These are phyloP conservation scores for Menidia beryllina DNA, from an alignment of 2,113 vertebrate species.

Conservation along the genomic window DNA sequence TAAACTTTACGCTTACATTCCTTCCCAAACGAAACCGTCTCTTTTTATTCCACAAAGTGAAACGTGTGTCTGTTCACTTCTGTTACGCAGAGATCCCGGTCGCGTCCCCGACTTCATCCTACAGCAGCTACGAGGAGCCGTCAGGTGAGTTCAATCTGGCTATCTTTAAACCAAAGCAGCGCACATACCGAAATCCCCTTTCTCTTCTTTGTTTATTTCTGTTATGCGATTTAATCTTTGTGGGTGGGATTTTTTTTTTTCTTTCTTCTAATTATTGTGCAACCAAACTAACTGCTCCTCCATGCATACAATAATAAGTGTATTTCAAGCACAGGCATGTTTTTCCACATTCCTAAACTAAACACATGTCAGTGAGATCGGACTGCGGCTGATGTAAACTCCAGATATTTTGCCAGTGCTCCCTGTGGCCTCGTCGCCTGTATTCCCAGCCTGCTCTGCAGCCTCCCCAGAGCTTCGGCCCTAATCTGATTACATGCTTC, in stretches of 20 bases:
- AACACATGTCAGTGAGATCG: slow-evolving; percentile 43
- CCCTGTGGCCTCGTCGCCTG: slow-evolving; percentile 56
- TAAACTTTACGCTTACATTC: no score
- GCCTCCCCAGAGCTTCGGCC: slow-evolving; percentile 64
- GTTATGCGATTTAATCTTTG: neutral
- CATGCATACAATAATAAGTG: neutral
- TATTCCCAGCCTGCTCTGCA: slow-evolving; percentile 62
- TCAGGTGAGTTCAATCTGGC: slow-evolving; percentile 85
- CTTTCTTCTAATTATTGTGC: neutral
- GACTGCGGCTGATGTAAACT: slow-evolving; percentile 58
- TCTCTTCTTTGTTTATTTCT: neutral
- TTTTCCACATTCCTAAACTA: slow-evolving; percentile 35
- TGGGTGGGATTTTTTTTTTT: slow-evolving; percentile 6
- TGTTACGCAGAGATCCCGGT: slow-evolving; percentile 89
- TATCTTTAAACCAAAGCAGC: neutral
- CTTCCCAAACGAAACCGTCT: no score
- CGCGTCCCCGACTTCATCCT: slow-evolving; percentile 87
- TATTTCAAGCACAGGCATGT: slow-evolving; percentile 24
- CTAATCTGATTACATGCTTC: slow-evolving; percentile 99
- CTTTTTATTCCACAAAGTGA: neutral
- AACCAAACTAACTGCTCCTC: slow-evolving; percentile 2
- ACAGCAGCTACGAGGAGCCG: slow-evolving; percentile 91
- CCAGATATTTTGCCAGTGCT: slow-evolving; percentile 68
- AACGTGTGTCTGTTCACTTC: slow-evolving; percentile 21
- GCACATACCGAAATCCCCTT: neutral